phyloP scores from a whole-genome alignment of 2,113 vertebrate genomes.

The Vidua macroura region DNA sequence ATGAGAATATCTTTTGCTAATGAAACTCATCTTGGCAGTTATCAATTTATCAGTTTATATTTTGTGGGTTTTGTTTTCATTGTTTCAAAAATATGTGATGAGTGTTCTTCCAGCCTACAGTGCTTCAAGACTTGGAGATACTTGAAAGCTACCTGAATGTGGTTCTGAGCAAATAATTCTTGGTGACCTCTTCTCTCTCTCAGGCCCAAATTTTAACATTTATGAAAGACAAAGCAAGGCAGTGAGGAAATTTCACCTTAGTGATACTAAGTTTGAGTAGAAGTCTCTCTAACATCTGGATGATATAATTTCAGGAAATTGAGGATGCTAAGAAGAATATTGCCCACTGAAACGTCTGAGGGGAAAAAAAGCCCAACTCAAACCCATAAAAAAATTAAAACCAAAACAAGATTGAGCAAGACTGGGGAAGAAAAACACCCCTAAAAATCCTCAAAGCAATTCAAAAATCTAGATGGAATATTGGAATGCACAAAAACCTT shows the following conservation, averaged over 20 bases:
- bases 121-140: neutral
- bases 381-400: neutral
- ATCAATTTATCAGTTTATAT: neutral
- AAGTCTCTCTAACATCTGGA: neutral
- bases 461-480: neutral
- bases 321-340: neutral
- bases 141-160: neutral
- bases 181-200: neutral
- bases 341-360: neutral
- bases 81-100: neutral
- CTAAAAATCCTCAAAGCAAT: neutral
- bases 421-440: fast-evolving
- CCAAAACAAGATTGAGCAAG: neutral
- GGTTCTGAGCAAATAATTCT: neutral
- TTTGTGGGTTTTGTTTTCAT: neutral
- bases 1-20: neutral
- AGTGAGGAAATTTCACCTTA: neutral
- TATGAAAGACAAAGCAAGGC: neutral
- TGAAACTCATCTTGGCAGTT: neutral
- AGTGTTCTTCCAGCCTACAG: neutral
- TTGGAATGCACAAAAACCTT: neutral
- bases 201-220: neutral
- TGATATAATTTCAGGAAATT: fast-evolving
- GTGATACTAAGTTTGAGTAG: neutral
- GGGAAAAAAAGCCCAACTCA: neutral